A percentile compares a stretch with the other conserved stretches of the same genome.
phyloP scores from a whole-genome alignment of 2,888 invertebrate genomes.

The Tetramorium bicarinatum region DNA sequence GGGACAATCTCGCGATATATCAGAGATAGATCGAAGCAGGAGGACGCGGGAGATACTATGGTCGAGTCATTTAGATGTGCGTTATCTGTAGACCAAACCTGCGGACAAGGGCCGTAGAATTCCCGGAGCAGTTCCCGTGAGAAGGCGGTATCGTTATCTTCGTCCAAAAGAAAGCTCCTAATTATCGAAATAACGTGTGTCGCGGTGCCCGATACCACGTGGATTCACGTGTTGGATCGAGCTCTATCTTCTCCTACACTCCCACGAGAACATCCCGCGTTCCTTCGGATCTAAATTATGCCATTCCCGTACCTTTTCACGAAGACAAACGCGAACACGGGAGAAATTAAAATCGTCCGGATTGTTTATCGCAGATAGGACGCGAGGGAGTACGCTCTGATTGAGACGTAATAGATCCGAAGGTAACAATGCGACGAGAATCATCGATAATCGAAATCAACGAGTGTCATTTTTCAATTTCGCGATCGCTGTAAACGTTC shows the following conservation, averaged over 20 bases:
- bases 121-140: slow-evolving; percentile 77
- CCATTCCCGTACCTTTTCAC: neutral
- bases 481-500: neutral
- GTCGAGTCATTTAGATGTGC: slow-evolving; percentile 67
- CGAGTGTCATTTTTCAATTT: slow-evolving; percentile 2
- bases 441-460: slow-evolving; percentile 17
- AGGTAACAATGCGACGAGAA: neutral
- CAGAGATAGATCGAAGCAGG: slow-evolving; percentile 67
- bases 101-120: slow-evolving; percentile 77
- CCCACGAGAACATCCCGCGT: slow-evolving; percentile 66
- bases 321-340: slow-evolving; percentile 29
- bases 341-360: neutral
- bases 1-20: slow-evolving; percentile 34
- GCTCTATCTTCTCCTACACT: slow-evolving; percentile 70
- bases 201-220: slow-evolving; percentile 74
- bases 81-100: slow-evolving; percentile 76
- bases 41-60: slow-evolving; percentile 46
- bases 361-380: neutral
- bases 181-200: slow-evolving; percentile 82
- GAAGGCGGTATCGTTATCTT: slow-evolving; percentile 74
- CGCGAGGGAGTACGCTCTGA: neutral
- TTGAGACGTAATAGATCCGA: slow-evolving; percentile 18
- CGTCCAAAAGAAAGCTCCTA: slow-evolving; percentile 76
- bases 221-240: slow-evolving; percentile 72
- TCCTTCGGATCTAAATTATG: slow-evolving; percentile 28